phyloP scores from a whole-genome alignment of 2,113 vertebrate species.

The Hystrix brachyura region DNA sequence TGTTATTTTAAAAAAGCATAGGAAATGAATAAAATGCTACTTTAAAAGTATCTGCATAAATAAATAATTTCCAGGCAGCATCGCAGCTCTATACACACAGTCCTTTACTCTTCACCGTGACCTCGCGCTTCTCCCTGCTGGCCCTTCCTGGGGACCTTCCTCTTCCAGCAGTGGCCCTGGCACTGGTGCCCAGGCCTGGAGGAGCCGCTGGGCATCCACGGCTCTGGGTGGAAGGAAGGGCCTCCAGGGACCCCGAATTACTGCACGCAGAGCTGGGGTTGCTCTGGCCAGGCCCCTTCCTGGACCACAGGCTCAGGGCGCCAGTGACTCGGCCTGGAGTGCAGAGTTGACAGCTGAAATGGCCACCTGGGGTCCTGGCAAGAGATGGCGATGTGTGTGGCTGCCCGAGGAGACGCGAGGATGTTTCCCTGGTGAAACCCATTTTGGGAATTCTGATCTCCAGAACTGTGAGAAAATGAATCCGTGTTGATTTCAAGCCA shows the following conservation, averaged over 20 bases:
- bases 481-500: not conserved
- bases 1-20: slow-evolving; percentile 78
- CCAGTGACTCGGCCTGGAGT: not conserved
- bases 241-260: not conserved
- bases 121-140: fast-evolving
- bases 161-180: fast-evolving
- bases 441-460: not conserved
- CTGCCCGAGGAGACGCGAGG: not conserved
- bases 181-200: fast-evolving
- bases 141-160: not conserved
- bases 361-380: fast-evolving
- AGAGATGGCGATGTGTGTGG: not conserved
- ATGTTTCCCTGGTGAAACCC: not conserved
- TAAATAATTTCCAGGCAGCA: slow-evolving; percentile 71
- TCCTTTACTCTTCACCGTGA: not conserved
- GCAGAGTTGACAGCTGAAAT: not conserved
- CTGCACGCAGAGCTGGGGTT: not conserved
- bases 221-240: fast-evolving
- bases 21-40: slow-evolving; percentile 64
- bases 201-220: fast-evolving
- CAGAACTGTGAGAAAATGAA: not conserved
- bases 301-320: not conserved
- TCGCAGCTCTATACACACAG: not conserved
- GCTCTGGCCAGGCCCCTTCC: fast-evolving
- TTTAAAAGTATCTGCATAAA: slow-evolving; percentile 73